Evolutionary conservation across 2,113 vertebrate species (phyloP).

Genomic region (Scophthalmus maximus): DNA sequence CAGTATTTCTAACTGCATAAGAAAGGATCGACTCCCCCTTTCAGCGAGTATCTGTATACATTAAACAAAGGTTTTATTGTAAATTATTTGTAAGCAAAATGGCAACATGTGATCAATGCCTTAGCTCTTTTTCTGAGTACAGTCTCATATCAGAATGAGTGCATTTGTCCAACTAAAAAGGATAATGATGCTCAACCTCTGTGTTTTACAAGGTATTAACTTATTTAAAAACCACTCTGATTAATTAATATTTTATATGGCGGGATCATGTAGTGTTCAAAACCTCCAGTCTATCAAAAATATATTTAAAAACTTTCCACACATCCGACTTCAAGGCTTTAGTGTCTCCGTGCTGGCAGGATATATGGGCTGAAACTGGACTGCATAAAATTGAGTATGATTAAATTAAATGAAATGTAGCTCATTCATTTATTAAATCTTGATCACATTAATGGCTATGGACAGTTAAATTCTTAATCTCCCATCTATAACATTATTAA

Average conservation of each 20-base stretch:
- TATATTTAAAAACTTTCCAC: slow-evolving; percentile 63
- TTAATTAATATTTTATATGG: slow-evolving; percentile 41
- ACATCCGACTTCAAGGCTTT: slow-evolving; percentile 43
- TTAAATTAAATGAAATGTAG: slow-evolving; percentile 81
- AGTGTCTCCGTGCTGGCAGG: slow-evolving; percentile 20
- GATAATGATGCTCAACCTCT: slow-evolving; percentile 10
- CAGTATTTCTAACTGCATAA: slow-evolving; percentile 67
- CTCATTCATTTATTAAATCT: slow-evolving; percentile 77
- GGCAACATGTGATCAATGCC: slow-evolving; percentile 16
- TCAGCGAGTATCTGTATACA: slow-evolving; percentile 24
- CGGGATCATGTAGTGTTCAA: slow-evolving; percentile 4
- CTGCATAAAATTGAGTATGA: slow-evolving; percentile 72
- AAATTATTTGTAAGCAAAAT: slow-evolving; percentile 40
- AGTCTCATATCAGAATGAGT: slow-evolving; percentile 8
- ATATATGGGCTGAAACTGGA: slow-evolving; percentile 69
- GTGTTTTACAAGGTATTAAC: slow-evolving; percentile 30
- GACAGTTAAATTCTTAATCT: slow-evolving; percentile 83
- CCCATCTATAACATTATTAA: slow-evolving; percentile 78
- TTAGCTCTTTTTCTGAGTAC: slow-evolving; percentile 27
- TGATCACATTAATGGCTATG: slow-evolving; percentile 82
- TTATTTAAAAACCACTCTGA: slow-evolving; percentile 48
- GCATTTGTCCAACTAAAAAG: slow-evolving; percentile 9
- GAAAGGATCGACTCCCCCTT: slow-evolving; percentile 6
- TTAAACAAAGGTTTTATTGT: slow-evolving; percentile 28
- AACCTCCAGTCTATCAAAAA: slow-evolving; percentile 38